Evolutionary conservation across 2,113 vertebrate species (phyloP).

Genomic region (Tachysurus fulvidraco): DNA sequence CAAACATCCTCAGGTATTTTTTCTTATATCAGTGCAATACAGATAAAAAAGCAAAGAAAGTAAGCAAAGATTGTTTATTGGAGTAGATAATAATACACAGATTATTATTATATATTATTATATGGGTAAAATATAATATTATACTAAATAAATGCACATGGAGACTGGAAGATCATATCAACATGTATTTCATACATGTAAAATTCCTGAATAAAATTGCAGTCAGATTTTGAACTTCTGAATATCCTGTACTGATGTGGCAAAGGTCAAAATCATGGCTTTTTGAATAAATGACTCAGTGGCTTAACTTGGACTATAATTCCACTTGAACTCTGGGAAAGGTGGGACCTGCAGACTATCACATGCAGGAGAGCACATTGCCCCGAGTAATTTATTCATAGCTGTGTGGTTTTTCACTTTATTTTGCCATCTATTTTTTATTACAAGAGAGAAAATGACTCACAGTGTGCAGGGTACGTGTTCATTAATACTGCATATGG

Average conservation of each 20-base stretch:
- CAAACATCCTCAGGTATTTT: not conserved
- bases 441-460: slow-evolving; percentile 46
- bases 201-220: slow-evolving; percentile 19
- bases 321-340: slow-evolving; percentile 34
- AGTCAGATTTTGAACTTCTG: slow-evolving; percentile 25
- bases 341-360: slow-evolving; percentile 17
- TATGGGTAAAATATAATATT: not conserved
- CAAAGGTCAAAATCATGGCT: slow-evolving; percentile 29
- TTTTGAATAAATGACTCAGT: slow-evolving; percentile 13
- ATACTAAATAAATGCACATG: not conserved
- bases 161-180: not conserved
- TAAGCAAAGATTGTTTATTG: not conserved
- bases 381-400: slow-evolving; percentile 57
- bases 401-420: slow-evolving; percentile 46
- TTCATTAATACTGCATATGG: slow-evolving; percentile 53
- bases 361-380: slow-evolving; percentile 30
- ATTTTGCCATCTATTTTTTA: slow-evolving; percentile 56
- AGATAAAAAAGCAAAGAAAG: not conserved
- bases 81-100: not conserved
- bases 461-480: slow-evolving; percentile 31
- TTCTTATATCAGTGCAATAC: not conserved
- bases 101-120: not conserved
- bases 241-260: slow-evolving; percentile 34
- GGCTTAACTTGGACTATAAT: not conserved
- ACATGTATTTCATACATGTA: slow-evolving; percentile 17